Conservation (phyloP, 2,888 invertebrate genomes). For the Cheiracanthium punctorium region DNA sequence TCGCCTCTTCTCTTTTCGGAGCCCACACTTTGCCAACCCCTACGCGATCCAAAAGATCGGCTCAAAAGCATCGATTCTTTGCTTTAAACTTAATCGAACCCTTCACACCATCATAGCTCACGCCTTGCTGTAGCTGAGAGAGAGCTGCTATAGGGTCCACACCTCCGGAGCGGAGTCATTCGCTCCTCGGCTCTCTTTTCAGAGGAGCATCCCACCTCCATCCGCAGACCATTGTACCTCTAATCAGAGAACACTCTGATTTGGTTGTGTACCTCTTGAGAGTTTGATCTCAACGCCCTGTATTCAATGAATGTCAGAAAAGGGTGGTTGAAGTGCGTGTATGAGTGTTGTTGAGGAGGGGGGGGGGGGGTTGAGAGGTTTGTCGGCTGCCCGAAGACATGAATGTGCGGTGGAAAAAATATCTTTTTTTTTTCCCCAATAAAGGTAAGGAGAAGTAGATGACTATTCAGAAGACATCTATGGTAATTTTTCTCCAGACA, state of each 20-base stretch:
- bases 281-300: not conserved
- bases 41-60: conserved; percentile 20
- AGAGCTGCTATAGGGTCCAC: not conserved
- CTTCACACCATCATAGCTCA: conserved; percentile 25
- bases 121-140: conserved; percentile 53
- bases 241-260: conserved; percentile 20
- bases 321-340: not conserved
- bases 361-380: not conserved
- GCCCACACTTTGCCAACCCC: conserved; percentile 34
- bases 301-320: not conserved
- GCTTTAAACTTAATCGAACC: not conserved
- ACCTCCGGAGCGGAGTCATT: not conserved
- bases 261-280: not conserved
- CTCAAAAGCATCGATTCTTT: conserved; percentile 13
- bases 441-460: too few relatives aligned
- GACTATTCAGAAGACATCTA: too few relatives aligned
- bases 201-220: conserved; percentile 27
- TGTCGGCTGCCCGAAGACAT: not conserved
- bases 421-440: too few relatives aligned
- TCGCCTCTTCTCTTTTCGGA: conserved; percentile 32
- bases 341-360: too few relatives aligned
- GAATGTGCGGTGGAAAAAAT: too few relatives aligned
- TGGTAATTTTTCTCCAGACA: too few relatives aligned
- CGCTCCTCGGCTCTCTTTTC: not conserved
- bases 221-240: conserved; percentile 27